phyloP scores from a whole-genome alignment of 2,113 vertebrate genomes.

The Chaetodon trifascialis region DNA sequence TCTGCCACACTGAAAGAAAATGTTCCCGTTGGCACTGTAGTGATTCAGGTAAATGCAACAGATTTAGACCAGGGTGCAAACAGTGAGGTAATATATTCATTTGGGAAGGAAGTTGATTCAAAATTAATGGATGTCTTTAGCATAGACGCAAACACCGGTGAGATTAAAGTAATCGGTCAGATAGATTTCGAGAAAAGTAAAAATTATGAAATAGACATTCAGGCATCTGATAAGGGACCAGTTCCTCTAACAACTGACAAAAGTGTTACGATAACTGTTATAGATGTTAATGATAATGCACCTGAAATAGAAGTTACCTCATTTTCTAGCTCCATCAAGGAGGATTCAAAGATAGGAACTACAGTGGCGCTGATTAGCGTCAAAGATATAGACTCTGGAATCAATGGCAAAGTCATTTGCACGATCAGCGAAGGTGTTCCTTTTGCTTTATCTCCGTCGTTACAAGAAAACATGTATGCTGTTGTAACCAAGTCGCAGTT shows the following conservation, averaged over 20 bases:
- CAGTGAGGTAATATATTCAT: constrained; percentile 74
- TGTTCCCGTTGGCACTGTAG: neutral
- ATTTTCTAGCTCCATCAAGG: constrained; percentile 85
- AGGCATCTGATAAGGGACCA: constrained; percentile 75
- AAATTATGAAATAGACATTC: constrained; percentile 75
- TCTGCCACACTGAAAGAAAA: constrained; percentile 52
- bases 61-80: constrained; percentile 79
- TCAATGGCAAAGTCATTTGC: constrained; percentile 81
- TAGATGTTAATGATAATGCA: constrained; percentile 84
- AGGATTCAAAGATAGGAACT: constrained; percentile 75
- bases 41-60: constrained; percentile 76
- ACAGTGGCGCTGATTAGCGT: constrained; percentile 78
- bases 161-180: constrained; percentile 71
- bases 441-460: constrained; percentile 79
- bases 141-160: constrained; percentile 68
- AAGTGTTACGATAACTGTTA: constrained; percentile 74
- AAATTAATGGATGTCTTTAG: constrained; percentile 64
- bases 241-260: constrained; percentile 63
- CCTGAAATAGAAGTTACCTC: constrained; percentile 92
- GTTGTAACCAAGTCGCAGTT: constrained; percentile 68
- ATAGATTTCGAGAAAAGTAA: constrained; percentile 77
- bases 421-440: constrained; percentile 71
- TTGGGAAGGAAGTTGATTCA: constrained; percentile 62
- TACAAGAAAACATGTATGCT: constrained; percentile 78
- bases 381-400: constrained; percentile 77